Percentiles rank a stretch among this genome's conserved stretches.
These are phyloP conservation scores for Tetragnatha versicolor DNA, from an alignment of 1,140 invertebrate genomes.

Conservation along the genomic window DNA sequence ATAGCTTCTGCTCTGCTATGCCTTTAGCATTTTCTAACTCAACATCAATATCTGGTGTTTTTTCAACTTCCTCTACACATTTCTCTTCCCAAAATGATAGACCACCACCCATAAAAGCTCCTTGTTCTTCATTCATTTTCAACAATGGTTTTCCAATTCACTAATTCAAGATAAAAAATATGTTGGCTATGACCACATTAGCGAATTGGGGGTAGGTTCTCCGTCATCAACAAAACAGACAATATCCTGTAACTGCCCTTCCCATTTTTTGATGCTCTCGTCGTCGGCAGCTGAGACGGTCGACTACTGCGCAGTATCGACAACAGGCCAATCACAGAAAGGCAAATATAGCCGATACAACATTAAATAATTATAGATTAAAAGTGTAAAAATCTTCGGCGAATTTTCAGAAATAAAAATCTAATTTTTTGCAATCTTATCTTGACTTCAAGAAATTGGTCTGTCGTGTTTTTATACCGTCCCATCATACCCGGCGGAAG, in stretches of 20 bases:
- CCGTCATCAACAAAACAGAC: background rate
- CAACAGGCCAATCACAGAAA: slow-evolving; percentile 35
- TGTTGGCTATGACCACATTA: no score
- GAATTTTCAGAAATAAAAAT: slow-evolving; percentile 2
- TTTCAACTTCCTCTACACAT: slow-evolving; percentile 75
- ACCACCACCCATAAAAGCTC: slow-evolving; percentile 1
- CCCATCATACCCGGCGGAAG: slow-evolving; percentile 54
- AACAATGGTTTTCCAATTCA: background rate
- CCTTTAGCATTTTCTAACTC: slow-evolving; percentile 75
- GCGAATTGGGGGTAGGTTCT: no score
- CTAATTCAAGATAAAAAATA: no score
- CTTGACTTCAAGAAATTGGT: background rate
- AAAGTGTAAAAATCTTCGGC: background rate
- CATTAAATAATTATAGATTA: background rate
- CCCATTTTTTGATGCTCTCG: slow-evolving; percentile 27
- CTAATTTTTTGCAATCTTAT: background rate
- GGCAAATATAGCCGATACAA: background rate
- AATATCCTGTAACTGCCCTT: slow-evolving; percentile 25
- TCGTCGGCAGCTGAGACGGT: background rate
- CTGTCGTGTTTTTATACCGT: slow-evolving; percentile 16
- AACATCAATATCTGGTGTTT: slow-evolving; percentile 75
- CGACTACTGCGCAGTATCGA: slow-evolving; percentile 21
- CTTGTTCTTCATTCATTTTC: slow-evolving; percentile 48
- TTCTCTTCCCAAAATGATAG: slow-evolving; percentile 75
- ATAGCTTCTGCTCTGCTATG: slow-evolving; percentile 75